These are phyloP conservation scores for Heliocidaris tuberculata DNA, from an alignment of 35 echinoderm and acorn worm species.

Conservation along the genomic window DNA sequence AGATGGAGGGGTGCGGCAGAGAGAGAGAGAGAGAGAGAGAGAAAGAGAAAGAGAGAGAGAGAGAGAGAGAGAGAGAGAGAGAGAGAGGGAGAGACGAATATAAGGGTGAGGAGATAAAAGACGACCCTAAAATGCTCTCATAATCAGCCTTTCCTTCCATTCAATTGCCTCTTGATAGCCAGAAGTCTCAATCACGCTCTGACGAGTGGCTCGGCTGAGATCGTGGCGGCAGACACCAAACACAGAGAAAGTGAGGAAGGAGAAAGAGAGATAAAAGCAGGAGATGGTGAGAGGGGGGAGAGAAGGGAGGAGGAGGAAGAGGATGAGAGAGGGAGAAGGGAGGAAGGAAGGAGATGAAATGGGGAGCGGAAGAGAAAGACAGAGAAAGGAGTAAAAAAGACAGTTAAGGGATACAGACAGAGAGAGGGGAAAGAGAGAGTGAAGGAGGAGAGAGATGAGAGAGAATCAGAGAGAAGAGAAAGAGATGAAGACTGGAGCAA, in stretches of 20 bases:
- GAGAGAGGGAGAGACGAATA: neutral
- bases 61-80: neutral
- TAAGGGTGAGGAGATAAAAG: neutral
- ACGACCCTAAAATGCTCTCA: neutral
- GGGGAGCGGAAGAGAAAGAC: neutral
- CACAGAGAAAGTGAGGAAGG: neutral
- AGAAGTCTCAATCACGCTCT: conserved; percentile 45
- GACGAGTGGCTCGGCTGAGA: neutral
- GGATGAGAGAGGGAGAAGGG: neutral
- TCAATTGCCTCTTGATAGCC: conserved; percentile 39
- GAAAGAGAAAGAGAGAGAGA: neutral
- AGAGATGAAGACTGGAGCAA: too few species aligned
- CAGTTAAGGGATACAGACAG: neutral
- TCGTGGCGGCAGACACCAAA: conserved; percentile 32
- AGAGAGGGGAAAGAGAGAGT: neutral
- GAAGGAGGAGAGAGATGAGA: too few species aligned
- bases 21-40: too few species aligned
- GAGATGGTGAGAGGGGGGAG: neutral
- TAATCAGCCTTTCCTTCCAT: conserved; percentile 37
- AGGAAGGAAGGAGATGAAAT: neutral
- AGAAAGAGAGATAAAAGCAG: neutral
- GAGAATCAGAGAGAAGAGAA: too few species aligned
- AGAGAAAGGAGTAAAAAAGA: neutral
- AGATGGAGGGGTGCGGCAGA: neutral
- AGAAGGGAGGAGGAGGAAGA: neutral